Evolutionary conservation across 2,797 vertebrate species (phyloP), one percentile per base, ranked within the genome.

Genomic region (Cirrhinus mrigala): DNA sequence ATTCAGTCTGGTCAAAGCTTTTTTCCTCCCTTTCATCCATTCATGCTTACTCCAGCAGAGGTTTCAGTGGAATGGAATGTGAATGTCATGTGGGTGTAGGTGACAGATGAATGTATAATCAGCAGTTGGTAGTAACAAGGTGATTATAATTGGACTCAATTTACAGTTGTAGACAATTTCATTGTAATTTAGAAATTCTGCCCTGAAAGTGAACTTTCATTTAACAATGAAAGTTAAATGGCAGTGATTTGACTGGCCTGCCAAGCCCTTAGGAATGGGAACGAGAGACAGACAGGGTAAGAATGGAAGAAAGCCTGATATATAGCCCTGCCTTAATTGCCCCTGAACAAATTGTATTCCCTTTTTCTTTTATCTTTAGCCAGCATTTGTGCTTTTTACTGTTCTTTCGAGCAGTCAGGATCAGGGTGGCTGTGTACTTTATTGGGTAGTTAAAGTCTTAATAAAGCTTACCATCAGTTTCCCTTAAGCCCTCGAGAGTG

Each of bases 111-210:
- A 87, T 24, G 62, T 44, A 50, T 70, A 80, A 85, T 84, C 85
- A 77, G 80, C 81, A 87, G 82, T 85, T 83, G 83, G 79, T 89
- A 74, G 77, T 83, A 86, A 68, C 88, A 87, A 84, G 88, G 84
- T 89, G 89, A 90, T 90, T 89, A 90, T 90, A 89, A 90, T 86
- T 89, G 85, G 81, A 83, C 88, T 89, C 79, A 48, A 85, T 88
- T 88, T 82, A 58, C 85, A 89, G 89, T 88, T 86, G 86, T 79
- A 87, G 82, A 81, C 86, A 89, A 84, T 89, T 86, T 90, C 82
- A 76, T 89, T 89, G 79, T 83, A 85, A 90, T 90, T 89, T 88
- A 87, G 84, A 90, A 82, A 81, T 86, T 89, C 54, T 37, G 82
- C 69, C 83, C 37, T 78, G 74, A 81, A 90, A 84, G 74, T 69